Evolutionary conservation across 2,888 invertebrate genomes (phyloP), one percentile per base, ranked within the genome.

Genomic region (Morpho deidamia): DNA sequence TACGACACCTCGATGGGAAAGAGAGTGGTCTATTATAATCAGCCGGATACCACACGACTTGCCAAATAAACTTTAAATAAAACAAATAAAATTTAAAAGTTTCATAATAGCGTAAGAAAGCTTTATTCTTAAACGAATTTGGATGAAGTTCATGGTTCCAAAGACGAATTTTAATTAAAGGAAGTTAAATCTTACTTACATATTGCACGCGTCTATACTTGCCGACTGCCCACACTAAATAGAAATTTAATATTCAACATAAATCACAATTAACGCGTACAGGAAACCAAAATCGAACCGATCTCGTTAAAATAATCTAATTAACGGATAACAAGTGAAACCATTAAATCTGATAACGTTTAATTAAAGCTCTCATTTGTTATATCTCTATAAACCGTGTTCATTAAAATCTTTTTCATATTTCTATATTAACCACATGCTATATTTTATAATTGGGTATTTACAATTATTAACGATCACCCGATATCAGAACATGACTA

Each of bases 281-380:
- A 48, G 48, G 48, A 48, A 48, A 41, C 33, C 39, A 34, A 40
- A 34, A 48, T 32, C 40, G 32, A 45, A 45, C 34, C 14, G 8
- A n/a, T 39, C 46, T 39, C 46, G 32, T 23, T 40, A 33, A 7
- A 41, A 41, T 34, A 41, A 10, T 11, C 32, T n/a, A 48, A 48
- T 48, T 48, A 48, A 33, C 40, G 40, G n/a, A 39, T 48, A 48
- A 48, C 48, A 48, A 48, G 12, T 11, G 34, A 48, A 46, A 46
- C 39, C 46, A 39, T 39, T 46, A 32, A 46, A 48, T 10, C 47
- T 32, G 46, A 46, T 45, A 45, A 37, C 45, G n/a, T 37, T 45
- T 34, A 11, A 35, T 46, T 47, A 47, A 40, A 47, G 10, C 46
- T 46, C 33, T 34, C 40, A 34, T 40, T 48, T 47, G 32, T 47